Evolutionary conservation across 2,888 invertebrate species (phyloP).

Genomic region (Leptopilina drosophilae): DNA sequence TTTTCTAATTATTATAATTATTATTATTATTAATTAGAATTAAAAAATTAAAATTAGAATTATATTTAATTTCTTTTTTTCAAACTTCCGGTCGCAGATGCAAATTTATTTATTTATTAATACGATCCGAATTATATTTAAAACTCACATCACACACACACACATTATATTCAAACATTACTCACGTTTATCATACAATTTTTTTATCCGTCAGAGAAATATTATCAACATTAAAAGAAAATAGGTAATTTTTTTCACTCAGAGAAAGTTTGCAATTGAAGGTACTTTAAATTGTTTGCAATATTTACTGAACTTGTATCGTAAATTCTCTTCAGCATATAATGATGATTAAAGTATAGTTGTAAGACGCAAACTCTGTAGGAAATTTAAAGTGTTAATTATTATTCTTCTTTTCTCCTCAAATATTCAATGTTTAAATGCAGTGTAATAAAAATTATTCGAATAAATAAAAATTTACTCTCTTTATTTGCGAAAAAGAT

Average conservation of each 20-base stretch:
- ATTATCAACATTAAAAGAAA: not conserved
- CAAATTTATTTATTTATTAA: too few relatives aligned
- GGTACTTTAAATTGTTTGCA: not conserved
- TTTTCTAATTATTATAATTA: too few relatives aligned
- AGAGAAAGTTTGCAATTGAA: not conserved
- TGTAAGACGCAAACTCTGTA: not conserved
- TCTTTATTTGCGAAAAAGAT: constrained; percentile 23
- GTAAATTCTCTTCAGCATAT: not conserved
- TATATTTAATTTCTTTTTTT: too few relatives aligned
- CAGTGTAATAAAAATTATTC: constrained; percentile 22
- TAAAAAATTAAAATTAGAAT: too few relatives aligned
- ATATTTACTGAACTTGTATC: constrained; percentile 7
- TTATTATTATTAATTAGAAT: too few relatives aligned
- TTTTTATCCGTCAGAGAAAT: not conserved
- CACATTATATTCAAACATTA: too few relatives aligned
- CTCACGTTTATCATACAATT: not conserved
- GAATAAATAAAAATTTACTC: constrained; percentile 26
- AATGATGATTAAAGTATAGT: not conserved
- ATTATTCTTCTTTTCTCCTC: not conserved
- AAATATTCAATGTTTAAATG: constrained; percentile 26
- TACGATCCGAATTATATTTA: too few relatives aligned
- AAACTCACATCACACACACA: too few relatives aligned
- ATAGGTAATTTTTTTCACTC: not conserved
- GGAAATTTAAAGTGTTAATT: constrained; percentile 2
- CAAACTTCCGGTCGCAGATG: too few relatives aligned